phyloP scores from a whole-genome alignment of 2,888 invertebrate species.

The Euphydryas editha region DNA sequence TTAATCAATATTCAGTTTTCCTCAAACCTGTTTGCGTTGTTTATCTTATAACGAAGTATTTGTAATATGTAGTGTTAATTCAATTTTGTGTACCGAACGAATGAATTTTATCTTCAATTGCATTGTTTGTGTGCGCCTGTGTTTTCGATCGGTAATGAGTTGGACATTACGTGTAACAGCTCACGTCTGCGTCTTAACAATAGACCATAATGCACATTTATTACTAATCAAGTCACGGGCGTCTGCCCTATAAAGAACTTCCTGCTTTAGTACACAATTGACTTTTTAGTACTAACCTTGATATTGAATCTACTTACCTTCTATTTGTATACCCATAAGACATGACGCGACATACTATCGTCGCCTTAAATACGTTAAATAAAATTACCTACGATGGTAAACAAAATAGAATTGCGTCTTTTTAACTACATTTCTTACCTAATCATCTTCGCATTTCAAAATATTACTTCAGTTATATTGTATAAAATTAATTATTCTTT shows the following conservation, averaged over 20 bases:
- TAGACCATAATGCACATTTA: constrained; percentile 48
- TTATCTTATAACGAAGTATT: background rate
- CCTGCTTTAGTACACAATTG: constrained; percentile 64
- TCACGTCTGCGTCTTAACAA: constrained; percentile 42
- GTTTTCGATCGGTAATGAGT: constrained; percentile 36
- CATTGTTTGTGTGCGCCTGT: constrained; percentile 32
- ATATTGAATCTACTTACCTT: constrained; percentile 41
- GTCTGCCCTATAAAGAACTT: constrained; percentile 59
- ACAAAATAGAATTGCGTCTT: background rate
- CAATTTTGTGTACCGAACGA: constrained; percentile 18
- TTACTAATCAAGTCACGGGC: constrained; percentile 57
- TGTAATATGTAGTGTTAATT: constrained; percentile 2
- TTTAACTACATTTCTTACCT: constrained; percentile 1
- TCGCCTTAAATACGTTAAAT: background rate
- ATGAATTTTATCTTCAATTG: constrained; percentile 29
- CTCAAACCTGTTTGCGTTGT: constrained; percentile 1
- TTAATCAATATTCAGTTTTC: constrained; percentile 11
- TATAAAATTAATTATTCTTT: background rate
- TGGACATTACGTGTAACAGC: constrained; percentile 37
- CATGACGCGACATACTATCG: background rate
- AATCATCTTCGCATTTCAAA: background rate
- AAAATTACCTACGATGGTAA: constrained; percentile 8
- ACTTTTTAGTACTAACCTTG: constrained; percentile 54
- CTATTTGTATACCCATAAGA: background rate
- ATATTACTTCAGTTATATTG: background rate